Percentiles rank a stretch among this genome's conserved stretches.
These are phyloP conservation scores for Ferdinandea cuprea DNA, from an alignment of 2,888 invertebrate genomes.

Conservation along the genomic window DNA sequence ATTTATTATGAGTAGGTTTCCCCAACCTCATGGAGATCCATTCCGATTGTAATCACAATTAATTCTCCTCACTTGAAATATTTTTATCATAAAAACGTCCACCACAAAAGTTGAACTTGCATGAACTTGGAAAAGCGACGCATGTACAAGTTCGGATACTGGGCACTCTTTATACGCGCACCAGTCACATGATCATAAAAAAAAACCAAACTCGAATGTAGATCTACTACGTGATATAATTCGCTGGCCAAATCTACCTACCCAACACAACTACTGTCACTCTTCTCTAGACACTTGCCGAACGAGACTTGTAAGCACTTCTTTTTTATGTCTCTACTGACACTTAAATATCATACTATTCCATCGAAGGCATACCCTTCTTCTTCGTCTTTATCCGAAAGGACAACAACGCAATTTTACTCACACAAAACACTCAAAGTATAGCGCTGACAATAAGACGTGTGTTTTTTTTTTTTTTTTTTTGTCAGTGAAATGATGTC, in stretches of 20 bases:
- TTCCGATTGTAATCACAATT: too few relatives aligned
- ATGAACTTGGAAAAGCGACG: too few relatives aligned
- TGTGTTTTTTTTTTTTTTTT: constrained; percentile 1
- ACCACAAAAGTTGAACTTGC: too few relatives aligned
- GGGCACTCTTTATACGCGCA: too few relatives aligned
- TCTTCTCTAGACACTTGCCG: not conserved
- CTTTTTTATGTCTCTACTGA: not conserved
- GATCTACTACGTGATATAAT: constrained; percentile 53
- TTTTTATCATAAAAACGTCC: too few relatives aligned
- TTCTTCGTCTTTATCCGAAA: not conserved
- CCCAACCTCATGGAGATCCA: too few relatives aligned
- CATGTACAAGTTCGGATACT: too few relatives aligned
- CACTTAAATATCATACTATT: constrained; percentile 1
- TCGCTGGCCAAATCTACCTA: constrained; percentile 29
- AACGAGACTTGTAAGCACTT: not conserved
- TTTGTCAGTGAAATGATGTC: constrained; percentile 1
- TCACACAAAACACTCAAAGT: constrained; percentile 5
- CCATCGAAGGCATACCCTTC: constrained; percentile 5
- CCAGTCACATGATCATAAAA: constrained; percentile 15
- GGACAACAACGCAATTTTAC: constrained; percentile 25
- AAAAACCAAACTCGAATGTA: constrained; percentile 31
- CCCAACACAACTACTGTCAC: constrained; percentile 19
- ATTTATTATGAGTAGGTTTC: too few relatives aligned
- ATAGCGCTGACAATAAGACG: not conserved
- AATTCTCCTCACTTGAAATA: too few relatives aligned